phyloP scores from a whole-genome alignment of 2,888 invertebrate genomes.

The Macropis europaea region DNA sequence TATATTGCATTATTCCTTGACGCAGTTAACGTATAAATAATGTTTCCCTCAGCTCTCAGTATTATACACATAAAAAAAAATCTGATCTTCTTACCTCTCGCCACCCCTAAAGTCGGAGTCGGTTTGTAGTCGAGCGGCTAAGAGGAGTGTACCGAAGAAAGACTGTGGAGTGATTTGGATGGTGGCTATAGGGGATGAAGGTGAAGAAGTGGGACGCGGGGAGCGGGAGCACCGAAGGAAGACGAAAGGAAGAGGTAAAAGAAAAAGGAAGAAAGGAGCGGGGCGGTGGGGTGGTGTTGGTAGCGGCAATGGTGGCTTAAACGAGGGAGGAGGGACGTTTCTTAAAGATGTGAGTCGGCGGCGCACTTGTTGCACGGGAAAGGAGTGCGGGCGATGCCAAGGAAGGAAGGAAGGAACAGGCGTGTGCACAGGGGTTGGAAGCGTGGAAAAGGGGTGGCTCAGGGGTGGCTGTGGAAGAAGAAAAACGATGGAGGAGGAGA shows the following conservation, averaged over 20 bases:
- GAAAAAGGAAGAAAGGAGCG: constrained; percentile 1
- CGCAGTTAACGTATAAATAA: no score
- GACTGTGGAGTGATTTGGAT: constrained; percentile 56
- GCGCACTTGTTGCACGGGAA: constrained; percentile 77
- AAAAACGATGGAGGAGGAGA: constrained; percentile 52
- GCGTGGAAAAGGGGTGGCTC: constrained; percentile 33
- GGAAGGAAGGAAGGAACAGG: constrained; percentile 57
- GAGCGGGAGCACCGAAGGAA: not conserved
- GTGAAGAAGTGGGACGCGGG: not conserved
- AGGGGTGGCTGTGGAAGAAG: constrained; percentile 52
- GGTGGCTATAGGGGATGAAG: constrained; percentile 32
- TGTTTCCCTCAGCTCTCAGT: no score
- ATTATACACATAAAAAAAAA: no score
- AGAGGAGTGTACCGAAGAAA: constrained; percentile 40
- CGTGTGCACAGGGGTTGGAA: constrained; percentile 48
- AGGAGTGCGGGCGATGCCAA: constrained; percentile 47
- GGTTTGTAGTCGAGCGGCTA: constrained; percentile 31
- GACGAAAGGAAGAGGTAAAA: not conserved
- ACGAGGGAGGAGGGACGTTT: constrained; percentile 57
- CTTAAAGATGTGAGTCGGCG: constrained; percentile 75
- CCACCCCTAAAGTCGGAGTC: no score
- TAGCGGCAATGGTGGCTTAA: constrained; percentile 48
- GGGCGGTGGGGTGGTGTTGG: constrained; percentile 30
- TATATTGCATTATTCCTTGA: no score
- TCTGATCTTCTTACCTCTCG: no score